Conservation (phyloP, 2,888 invertebrate genomes). For the Dasypolia templi region DNA sequence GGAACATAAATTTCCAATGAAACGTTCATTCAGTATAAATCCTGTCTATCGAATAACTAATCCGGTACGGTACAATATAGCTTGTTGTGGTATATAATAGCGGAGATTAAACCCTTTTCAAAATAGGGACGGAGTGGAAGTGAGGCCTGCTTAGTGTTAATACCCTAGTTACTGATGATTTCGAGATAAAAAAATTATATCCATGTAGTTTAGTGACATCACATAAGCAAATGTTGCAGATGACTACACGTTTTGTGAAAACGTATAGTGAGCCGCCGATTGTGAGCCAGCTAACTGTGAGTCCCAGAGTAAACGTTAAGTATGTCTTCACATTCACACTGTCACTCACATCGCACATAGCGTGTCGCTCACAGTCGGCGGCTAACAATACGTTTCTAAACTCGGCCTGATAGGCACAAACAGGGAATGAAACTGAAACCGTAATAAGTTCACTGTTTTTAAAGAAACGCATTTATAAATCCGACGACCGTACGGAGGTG, state of each 20-base stretch:
- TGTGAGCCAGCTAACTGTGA: neutral
- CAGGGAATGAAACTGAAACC: no score
- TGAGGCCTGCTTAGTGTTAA: slow-evolving; percentile 46
- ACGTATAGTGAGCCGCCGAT: neutral
- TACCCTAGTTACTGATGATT: slow-evolving; percentile 31
- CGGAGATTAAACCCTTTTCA: slow-evolving; percentile 63
- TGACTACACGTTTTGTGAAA: neutral
- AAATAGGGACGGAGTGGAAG: slow-evolving; percentile 51
- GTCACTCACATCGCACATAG: no score
- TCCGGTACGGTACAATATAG: slow-evolving; percentile 49
- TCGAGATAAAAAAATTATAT: slow-evolving; percentile 9
- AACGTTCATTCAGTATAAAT: slow-evolving; percentile 50
- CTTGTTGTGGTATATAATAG: slow-evolving; percentile 62
- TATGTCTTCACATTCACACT: no score
- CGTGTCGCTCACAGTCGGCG: neutral
- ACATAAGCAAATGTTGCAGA: neutral
- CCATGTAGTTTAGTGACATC: slow-evolving; percentile 8
- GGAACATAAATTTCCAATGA: slow-evolving; percentile 34
- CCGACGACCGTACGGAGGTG: no score
- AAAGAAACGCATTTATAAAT: no score
- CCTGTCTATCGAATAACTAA: slow-evolving; percentile 61
- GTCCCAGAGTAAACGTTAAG: neutral
- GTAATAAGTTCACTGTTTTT: no score
- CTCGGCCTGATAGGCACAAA: neutral
- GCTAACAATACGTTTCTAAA: neutral